phyloP scores from a whole-genome alignment of 2,888 invertebrate species.

The Agrotis exclamationis region DNA sequence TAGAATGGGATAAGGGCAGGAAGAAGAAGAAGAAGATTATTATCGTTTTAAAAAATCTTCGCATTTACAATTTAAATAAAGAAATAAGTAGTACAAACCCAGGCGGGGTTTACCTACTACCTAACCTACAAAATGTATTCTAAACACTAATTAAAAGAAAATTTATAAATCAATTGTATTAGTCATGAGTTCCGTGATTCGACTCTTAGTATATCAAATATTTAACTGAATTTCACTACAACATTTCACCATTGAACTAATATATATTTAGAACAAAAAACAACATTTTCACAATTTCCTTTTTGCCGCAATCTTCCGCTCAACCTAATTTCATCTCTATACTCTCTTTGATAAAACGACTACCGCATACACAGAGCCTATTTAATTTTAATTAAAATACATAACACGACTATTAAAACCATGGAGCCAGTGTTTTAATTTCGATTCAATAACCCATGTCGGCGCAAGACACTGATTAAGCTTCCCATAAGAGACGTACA shows the following conservation, averaged over 20 bases:
- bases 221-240: neutral
- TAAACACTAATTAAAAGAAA: neutral
- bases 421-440: constrained; percentile 83
- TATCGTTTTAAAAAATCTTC: too few species aligned
- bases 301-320: constrained; percentile 15
- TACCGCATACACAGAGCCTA: constrained; percentile 44
- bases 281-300: constrained; percentile 10
- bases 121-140: neutral
- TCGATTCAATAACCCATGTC: constrained; percentile 88
- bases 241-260: neutral
- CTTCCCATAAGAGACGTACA: constrained; percentile 80
- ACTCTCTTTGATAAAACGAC: constrained; percentile 29
- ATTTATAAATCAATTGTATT: neutral
- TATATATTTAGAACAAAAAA: neutral
- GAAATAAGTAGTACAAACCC: neutral
- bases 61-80: neutral
- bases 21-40: too few species aligned
- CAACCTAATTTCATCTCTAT: constrained; percentile 19
- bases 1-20: too few species aligned
- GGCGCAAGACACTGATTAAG: constrained; percentile 86
- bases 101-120: too few species aligned
- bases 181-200: neutral
- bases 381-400: constrained; percentile 72
- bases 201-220: neutral
- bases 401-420: constrained; percentile 70